Evolutionary conservation across 2,797 vertebrate genomes (phyloP), one percentile per base, ranked within the genome.

Genomic region (Antrozous pallidus): DNA sequence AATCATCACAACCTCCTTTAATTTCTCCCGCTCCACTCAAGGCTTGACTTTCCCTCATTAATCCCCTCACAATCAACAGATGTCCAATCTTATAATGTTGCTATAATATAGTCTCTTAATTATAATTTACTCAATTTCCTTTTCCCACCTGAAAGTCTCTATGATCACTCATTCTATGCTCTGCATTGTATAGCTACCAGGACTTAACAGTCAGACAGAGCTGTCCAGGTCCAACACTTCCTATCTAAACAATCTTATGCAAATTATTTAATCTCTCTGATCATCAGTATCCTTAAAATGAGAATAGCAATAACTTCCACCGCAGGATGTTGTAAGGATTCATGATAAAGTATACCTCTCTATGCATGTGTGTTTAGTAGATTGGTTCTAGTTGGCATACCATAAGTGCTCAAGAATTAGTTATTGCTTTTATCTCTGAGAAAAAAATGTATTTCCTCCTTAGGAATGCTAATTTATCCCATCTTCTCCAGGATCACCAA

Each of bases 1-100:
- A 96, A 93, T 75, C 58, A 61, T 83, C 69, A 95, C 61, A 87
- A 49, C n/a, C 28, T 80, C 40, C 36, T 94, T 88, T 75, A 81
- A 5, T 65, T 78, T 92, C 69, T 65, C 47, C 33, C 73, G 70
- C 38, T 94, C 70, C 77, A 47, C 31, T 87, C 33, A 93, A 87
- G 67, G 13, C 90, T 75, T 91, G 36, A 47, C 8, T 73, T 91
- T 51, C 71, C 24, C 26, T n/a, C n/a, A 67, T 45, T 75, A 87
- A 91, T 89, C 11, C n/a, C 20, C 24, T 79, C 33, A 45, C 7
- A 67, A 45, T 33, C 84, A 87, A 87, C 67, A 95, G 75, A 83
- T 86, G 74, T 42, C 20, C 51, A 56, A 3, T 77, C 9, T 84
- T 71, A 33, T 6, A 70, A 28, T 84, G 24, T 87, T 81, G n/a